Percentiles rank a stretch among this genome's conserved stretches.
Evolutionary conservation across 2,113 vertebrate genomes (phyloP).

Genomic region (Crocuta crocuta): DNA sequence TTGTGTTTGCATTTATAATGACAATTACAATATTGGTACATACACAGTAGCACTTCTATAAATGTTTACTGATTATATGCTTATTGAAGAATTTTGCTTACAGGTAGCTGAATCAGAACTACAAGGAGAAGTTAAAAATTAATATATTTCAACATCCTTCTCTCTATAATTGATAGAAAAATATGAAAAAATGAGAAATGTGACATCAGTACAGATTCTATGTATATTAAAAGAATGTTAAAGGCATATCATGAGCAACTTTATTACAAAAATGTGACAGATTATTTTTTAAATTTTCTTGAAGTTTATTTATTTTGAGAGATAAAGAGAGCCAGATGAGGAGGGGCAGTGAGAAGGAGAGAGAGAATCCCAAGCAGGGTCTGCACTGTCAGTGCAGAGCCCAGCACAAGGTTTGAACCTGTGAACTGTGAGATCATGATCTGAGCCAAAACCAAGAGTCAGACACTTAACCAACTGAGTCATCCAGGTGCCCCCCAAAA

Average conservation of each 20-base stretch:
- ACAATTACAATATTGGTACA: neutral
- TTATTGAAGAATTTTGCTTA: neutral
- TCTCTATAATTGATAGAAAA: neutral
- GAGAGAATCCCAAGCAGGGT: too few relatives aligned
- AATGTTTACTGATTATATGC: neutral
- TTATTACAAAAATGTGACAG: neutral
- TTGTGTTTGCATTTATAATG: neutral
- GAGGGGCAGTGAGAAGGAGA: too few relatives aligned
- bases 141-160: neutral
- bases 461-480: too few relatives aligned
- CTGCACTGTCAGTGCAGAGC: too few relatives aligned
- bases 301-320: too few relatives aligned
- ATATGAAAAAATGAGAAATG: neutral
- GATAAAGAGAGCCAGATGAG: too few relatives aligned
- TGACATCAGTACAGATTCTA: neutral
- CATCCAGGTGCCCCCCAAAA: neutral
- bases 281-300: neutral
- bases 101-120: neutral
- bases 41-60: neutral
- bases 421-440: too few relatives aligned
- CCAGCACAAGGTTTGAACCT: too few relatives aligned
- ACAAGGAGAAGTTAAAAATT: neutral
- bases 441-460: too few relatives aligned
- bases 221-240: neutral
- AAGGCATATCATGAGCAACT: neutral